Conservation (phyloP, 2,797 vertebrate species). For the Pseudochirops cupreus region DNA sequence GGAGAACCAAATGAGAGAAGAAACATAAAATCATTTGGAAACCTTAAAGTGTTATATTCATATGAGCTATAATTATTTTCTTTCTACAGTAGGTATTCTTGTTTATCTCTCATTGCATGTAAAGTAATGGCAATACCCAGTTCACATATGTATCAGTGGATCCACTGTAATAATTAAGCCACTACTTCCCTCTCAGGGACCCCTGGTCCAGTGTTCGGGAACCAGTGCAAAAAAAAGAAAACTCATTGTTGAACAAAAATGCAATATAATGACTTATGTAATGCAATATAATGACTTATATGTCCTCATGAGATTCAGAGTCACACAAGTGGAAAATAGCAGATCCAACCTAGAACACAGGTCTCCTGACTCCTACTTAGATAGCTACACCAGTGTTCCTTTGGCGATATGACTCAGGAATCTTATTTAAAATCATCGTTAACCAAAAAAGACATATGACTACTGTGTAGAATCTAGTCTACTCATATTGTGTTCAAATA, state of each 20-base stretch:
- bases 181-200: neutral
- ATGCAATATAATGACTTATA: neutral
- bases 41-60: conserved; percentile 28
- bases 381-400: neutral
- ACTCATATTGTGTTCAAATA: neutral
- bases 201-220: neutral
- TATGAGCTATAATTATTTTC: conserved; percentile 17
- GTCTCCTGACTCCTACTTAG: neutral
- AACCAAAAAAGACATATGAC: neutral
- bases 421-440: neutral
- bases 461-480: neutral
- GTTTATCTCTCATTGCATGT: neutral
- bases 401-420: neutral
- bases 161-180: neutral
- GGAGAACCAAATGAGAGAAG: neutral
- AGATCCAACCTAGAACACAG: neutral
- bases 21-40: neutral
- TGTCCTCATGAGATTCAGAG: neutral
- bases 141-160: neutral
- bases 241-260: neutral
- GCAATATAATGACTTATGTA: neutral
- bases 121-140: neutral
- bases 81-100: neutral
- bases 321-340: neutral
- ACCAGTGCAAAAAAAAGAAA: neutral